Evolutionary conservation across 35 echinoderm and acorn worm genomes (phyloP), one percentile per base, ranked within the genome.

Genomic region (Lytechinus variegatus): DNA sequence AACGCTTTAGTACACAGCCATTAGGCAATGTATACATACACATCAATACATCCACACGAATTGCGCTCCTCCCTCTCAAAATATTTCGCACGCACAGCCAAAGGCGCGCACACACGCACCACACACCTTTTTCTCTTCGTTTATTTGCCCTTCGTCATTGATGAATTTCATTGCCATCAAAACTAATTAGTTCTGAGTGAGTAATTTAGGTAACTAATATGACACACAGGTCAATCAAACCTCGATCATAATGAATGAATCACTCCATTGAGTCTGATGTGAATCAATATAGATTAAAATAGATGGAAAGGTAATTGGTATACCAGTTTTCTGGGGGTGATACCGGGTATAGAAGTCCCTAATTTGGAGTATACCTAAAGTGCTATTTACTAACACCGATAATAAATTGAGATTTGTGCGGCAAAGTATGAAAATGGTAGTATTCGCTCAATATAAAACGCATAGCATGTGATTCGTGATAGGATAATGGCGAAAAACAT

Each of bases 101-200:
- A 44, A 58, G 21, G 9, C 92, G 16, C 54, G 58, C 92, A 94
- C 57, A 55, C 92, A 11, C 66, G 14, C 66, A 79, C 66, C 66
- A 24, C 66, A 79, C 66, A 21, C 19, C 21, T 79, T 79, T 79
- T 79, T 79, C n/a, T n/a, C 66, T 79, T 79, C 66, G 66, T 79
- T n/a, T 79, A 79, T 79, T 79, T 79, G 66, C 66, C 66, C 66
- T 79, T 79, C 66, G 19, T 7, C 21, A 79, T 79, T 79, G 66
- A 79, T 79, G 66, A 79, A 24, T 79, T 79, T 79, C 66, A 79
- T 79, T 57, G 53, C 54, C 92, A 57, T 93, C 53, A 44, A 57
- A 93, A 54, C 53, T 93, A 93, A 93, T 93, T 93, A 93, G 52
- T 57, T 93, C 92, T 93, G 92, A 93, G 29, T 93, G 92, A 93